These are phyloP conservation scores for Drosophila sechellia DNA, from an alignment of 1,140 invertebrate genomes.

Conservation along the genomic window DNA sequence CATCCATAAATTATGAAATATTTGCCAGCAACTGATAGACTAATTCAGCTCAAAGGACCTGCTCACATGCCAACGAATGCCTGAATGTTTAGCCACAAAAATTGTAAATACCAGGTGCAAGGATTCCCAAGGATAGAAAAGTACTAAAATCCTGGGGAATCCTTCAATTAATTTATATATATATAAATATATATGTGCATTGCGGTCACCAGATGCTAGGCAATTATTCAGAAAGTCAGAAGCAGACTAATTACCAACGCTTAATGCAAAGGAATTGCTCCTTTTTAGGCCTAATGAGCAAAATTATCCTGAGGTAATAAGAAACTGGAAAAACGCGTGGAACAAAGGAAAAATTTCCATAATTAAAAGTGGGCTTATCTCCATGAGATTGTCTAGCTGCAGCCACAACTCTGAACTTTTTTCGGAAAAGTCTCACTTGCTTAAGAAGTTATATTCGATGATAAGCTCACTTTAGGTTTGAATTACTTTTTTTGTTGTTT, in stretches of 20 bases:
- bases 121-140: not conserved
- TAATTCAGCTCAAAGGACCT: not conserved
- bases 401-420: constrained; percentile 33
- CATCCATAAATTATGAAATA: constrained; percentile 52
- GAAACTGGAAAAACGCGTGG: constrained; percentile 31
- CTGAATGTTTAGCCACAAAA: constrained; percentile 43
- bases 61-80: constrained; percentile 6
- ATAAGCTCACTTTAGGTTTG: constrained; percentile 39
- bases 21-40: constrained; percentile 35
- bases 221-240: constrained; percentile 35
- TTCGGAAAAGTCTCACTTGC: not conserved
- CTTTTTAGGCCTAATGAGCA: constrained; percentile 27
- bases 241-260: constrained; percentile 35
- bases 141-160: constrained; percentile 3
- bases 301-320: constrained; percentile 39
- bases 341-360: constrained; percentile 41
- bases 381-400: constrained; percentile 3
- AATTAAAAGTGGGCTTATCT: constrained; percentile 36
- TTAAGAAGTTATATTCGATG: not conserved
- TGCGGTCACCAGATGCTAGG: constrained; percentile 35
- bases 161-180: constrained; percentile 15
- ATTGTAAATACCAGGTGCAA: too few species aligned
- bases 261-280: constrained; percentile 30
- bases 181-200: not conserved
- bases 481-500: not conserved